phyloP scores from a whole-genome alignment of 2,797 vertebrate species.

The Erethizon dorsatum region DNA sequence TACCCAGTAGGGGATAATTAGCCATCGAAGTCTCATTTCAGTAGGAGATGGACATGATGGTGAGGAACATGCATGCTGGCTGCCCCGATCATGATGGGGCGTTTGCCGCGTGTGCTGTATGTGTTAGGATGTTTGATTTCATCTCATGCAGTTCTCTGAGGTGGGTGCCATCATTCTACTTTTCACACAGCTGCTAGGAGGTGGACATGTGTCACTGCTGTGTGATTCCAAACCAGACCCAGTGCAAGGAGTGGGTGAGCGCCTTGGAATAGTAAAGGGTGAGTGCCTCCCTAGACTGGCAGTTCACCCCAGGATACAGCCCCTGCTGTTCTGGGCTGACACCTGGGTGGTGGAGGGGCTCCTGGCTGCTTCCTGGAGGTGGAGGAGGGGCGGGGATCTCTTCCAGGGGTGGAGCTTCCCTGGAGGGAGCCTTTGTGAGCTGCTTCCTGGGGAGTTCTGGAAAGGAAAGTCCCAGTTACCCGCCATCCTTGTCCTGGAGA shows the following conservation, averaged over 20 bases:
- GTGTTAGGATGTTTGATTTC: neutral
- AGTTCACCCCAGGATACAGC: neutral
- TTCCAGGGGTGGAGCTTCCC: conserved; percentile 34
- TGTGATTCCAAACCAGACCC: neutral
- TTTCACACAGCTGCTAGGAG: neutral
- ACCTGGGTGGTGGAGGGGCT: neutral
- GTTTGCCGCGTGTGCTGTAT: neutral
- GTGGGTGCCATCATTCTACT: neutral
- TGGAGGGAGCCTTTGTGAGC: conserved; percentile 71
- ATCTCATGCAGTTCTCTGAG: neutral
- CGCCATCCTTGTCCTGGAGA: neutral
- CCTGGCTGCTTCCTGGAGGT: neutral
- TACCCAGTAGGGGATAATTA: neutral
- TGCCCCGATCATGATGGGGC: neutral
- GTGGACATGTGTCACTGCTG: neutral
- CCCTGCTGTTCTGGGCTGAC: neutral
- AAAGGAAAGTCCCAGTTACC: conserved; percentile 70
- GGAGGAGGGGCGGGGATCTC: neutral
- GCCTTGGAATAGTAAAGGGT: neutral
- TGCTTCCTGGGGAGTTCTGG: conserved; percentile 75
- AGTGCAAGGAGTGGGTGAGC: neutral
- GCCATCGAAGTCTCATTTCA: neutral
- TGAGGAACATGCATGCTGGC: neutral
- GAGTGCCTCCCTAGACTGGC: neutral
- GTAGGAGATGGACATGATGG: neutral